Base-by-base conservation (phyloP, 2,797 vertebrate genomes). In the Tadarida brasiliensis region DNA sequence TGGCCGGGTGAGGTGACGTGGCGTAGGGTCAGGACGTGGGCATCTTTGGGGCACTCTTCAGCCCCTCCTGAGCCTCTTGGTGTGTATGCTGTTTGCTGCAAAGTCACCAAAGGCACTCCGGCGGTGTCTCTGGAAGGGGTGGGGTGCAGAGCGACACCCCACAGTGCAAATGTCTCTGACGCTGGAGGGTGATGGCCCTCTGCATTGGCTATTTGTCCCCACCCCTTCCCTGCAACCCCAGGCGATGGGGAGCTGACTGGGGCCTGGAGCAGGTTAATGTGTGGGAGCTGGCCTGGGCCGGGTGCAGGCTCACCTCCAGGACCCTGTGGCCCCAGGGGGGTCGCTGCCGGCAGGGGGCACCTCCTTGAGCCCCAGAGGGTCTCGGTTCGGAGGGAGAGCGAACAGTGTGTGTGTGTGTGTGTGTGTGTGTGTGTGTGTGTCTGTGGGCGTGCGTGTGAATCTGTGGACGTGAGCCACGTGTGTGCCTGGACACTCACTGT, bases 161-260 rank as follows among this genome's bases (percentile, higher is more conserved):
- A 44, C 5, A 1, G 68, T 12, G 78, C 56, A 81, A 12, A 57
- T 7, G 5, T 26, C 54, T 16, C 12, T 19, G 57, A 3, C 28
- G 33, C 33, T 59, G 77, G 56, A 57, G 54, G 0, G 74, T 57
- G 19, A 22, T 44, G 39, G 39, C 57, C 24, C 14, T 56, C n/a
- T 17, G n/a, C 0, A 1, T 9, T 26, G 5, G 2, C 1, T 5
- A 24, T 28, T n/a, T 19, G 19, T 5, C 16, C 11, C 0, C 0
- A 16, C 2, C 8, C 59, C 44, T 20, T 30, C 28, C 59, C 28
- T 10, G 44, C 5, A 10, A 5, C 39, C 44, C 33, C 0, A 0
- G 44, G 59, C 28, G 0, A 5, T 10, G 7, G 59, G 44, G 80
- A 82, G 17, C 7, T 10, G 28, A 24, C 14, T 1, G 24, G 70